A percentile compares a stretch with the other conserved stretches of the same genome.
phyloP scores from a whole-genome alignment of 2,797 vertebrate genomes.

The Scolopax bukidnonensis region DNA sequence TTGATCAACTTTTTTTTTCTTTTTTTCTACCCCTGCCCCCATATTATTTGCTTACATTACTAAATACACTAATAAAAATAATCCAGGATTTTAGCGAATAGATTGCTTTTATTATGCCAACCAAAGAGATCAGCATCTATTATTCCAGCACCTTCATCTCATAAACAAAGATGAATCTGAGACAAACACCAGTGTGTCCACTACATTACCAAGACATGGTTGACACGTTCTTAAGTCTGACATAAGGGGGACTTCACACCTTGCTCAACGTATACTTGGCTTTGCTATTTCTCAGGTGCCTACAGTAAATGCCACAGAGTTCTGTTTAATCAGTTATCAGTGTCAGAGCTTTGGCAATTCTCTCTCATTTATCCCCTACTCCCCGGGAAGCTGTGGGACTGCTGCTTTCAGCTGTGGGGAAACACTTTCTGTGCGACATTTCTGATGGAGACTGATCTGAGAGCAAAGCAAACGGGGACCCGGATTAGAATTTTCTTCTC shows the following conservation, averaged over 20 bases:
- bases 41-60: background rate
- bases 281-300: background rate
- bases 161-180: accelerated
- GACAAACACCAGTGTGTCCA: background rate
- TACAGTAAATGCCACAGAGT: background rate
- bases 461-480: background rate
- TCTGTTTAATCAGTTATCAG: background rate
- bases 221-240: accelerated
- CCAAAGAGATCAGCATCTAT: background rate
- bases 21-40: accelerated
- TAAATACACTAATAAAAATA: background rate
- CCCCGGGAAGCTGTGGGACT: background rate
- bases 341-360: background rate
- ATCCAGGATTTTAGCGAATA: background rate
- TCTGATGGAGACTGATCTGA: background rate
- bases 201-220: background rate
- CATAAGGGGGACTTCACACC: background rate
- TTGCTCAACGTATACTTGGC: background rate
- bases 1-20: accelerated
- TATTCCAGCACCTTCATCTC: background rate
- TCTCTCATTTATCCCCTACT: background rate
- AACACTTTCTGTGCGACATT: background rate
- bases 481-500: background rate
- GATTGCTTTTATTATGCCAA: background rate
- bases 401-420: background rate